Evolutionary conservation across 2,797 vertebrate genomes (phyloP).

Genomic region (Acanthopagrus latus): DNA sequence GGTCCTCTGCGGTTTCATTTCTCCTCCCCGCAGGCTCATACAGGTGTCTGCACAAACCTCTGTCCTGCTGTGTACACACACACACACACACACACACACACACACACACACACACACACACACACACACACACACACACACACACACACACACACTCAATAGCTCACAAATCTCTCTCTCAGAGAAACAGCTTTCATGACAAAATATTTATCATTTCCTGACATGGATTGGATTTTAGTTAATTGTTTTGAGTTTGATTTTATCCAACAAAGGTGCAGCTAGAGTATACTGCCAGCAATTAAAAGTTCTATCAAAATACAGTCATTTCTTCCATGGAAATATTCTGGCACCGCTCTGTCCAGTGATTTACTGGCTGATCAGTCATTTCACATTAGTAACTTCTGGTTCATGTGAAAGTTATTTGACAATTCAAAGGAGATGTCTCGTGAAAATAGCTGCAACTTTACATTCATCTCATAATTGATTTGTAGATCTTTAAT

Average conservation of each 20-base stretch:
- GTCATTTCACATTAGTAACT: background rate
- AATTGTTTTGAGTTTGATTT: background rate
- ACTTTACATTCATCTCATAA: no score
- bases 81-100: background rate
- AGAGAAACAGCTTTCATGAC: slow-evolving; percentile 8
- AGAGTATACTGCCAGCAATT: background rate
- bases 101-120: background rate
- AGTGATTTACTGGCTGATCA: background rate
- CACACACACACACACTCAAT: background rate
- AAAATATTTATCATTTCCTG: slow-evolving; percentile 11
- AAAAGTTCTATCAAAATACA: background rate
- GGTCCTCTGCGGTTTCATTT: slow-evolving; percentile 17
- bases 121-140: background rate
- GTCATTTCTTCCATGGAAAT: background rate
- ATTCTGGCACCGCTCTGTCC: background rate
- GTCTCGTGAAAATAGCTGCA: no score
- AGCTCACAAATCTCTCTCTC: background rate
- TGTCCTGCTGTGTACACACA: slow-evolving; percentile 16
- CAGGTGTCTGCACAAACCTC: slow-evolving; percentile 67
- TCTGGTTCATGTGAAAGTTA: background rate
- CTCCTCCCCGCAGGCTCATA: slow-evolving; percentile 43
- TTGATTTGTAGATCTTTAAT: background rate
- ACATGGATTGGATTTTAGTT: slow-evolving; percentile 19
- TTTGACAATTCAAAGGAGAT: background rate
- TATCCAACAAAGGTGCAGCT: background rate